Percentiles rank a stretch among this genome's conserved stretches.
These are phyloP conservation scores for Nemopilema nomurai DNA, from an alignment of 30 jellyfish, hydroid and myxozoan species.

Conservation along the genomic window DNA sequence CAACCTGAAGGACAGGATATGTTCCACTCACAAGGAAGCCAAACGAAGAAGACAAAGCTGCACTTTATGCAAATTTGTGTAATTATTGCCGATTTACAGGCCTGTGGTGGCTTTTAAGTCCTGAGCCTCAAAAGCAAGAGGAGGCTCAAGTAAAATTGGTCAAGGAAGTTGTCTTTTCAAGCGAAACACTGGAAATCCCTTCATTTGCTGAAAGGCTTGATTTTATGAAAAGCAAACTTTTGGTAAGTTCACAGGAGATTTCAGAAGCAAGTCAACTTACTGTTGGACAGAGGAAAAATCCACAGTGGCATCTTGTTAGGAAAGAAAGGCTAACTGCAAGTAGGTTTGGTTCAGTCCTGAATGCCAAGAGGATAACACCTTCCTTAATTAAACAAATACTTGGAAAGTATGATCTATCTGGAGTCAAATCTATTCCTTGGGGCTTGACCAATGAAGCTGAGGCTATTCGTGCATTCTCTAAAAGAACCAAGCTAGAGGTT, in stretches of 20 bases:
- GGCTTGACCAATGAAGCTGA: conserved; percentile 31
- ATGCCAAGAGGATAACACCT: conserved; percentile 36
- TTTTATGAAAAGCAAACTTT: background rate
- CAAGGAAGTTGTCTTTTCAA: background rate
- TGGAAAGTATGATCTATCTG: conserved; percentile 20
- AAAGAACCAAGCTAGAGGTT: background rate
- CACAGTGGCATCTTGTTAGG: conserved; percentile 16
- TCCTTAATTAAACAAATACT: background rate
- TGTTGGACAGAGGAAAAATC: conserved; percentile 27
- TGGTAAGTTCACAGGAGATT: background rate
- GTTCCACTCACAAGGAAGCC: background rate
- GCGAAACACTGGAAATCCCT: background rate
- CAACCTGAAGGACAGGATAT: background rate
- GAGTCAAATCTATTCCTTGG: conserved; percentile 34
- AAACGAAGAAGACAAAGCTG: background rate
- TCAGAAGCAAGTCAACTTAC: background rate
- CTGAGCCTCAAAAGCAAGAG: conserved; percentile 20
- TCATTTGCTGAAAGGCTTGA: background rate
- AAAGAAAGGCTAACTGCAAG: conserved; percentile 35
- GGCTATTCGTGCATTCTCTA: conserved; percentile 17
- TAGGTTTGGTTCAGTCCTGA: conserved; percentile 15
- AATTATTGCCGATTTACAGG: background rate
- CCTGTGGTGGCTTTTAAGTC: conserved; percentile 1
- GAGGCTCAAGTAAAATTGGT: background rate
- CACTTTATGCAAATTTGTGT: background rate